Base-by-base conservation (phyloP, 2,888 invertebrate genomes). In the Rosalia funebris region DNA sequence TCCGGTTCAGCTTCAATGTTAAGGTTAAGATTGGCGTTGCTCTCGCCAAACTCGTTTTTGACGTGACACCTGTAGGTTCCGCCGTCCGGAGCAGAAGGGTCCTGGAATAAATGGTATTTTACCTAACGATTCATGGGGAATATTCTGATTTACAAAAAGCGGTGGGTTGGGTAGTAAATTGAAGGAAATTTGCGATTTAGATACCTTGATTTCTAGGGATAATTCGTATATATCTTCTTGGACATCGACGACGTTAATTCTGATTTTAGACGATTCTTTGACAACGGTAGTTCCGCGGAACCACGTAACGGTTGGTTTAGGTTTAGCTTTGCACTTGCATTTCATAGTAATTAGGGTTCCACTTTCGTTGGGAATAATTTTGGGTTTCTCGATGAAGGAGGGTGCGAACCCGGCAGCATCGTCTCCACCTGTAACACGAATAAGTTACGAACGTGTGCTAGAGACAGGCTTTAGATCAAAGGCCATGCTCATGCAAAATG, bases 1-100 rank as follows among this genome's bases (percentile, higher is more conserved):
- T 95, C 94, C n/a, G 93, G 90, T 83, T 93, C 93, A 75, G 98
- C 96, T 86, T 97, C 96, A 80, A 98, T 96, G 81, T 98, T 98
- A 58, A 98, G 85, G 77, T 97, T 96, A 53, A 98, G 87, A 82
- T 97, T 97, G 64, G 97, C 96, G 81, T 96, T 97, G 75, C 95
- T 94, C 84, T 98, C 98, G 64, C 98, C 98, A 79, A 89, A 94
- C 82, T 96, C 94, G 81, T 97, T 98, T 83, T 91, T 91, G 62
- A 96, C 95, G 81, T 96, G 93, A 83, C 98, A 97, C 79, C 96
- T 91, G 81, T 95, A 95, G 34, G 91, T 89, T 36, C 95, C 95
- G 62, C 93, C 93, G 78, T 95, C 95, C 15, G 89, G 86, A 63
- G 89, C 89, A 47, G 89, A 84, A 15, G 93, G 93, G 79, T 92